Evolutionary conservation across 1,140 invertebrate genomes (phyloP).

Genomic region (Anoplophora glabripennis): DNA sequence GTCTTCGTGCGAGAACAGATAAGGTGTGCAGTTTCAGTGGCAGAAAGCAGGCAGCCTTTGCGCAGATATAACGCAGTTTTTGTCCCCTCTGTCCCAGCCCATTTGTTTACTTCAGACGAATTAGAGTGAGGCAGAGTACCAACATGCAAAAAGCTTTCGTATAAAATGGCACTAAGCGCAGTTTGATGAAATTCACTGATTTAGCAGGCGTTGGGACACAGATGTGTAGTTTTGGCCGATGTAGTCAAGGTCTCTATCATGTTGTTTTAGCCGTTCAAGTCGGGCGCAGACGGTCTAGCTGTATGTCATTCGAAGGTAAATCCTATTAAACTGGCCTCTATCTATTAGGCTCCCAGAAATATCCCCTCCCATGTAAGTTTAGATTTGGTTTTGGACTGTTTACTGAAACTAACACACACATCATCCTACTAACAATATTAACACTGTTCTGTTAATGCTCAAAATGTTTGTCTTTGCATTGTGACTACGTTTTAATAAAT

Average conservation of each 20-base stretch:
- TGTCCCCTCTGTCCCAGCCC: too few relatives aligned
- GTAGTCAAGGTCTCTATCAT: slow-evolving; percentile 35
- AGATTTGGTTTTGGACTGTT: not conserved
- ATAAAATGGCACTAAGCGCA: not conserved
- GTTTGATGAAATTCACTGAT: slow-evolving; percentile 7
- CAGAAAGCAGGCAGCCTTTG: too few relatives aligned
- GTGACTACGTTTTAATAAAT: too few relatives aligned
- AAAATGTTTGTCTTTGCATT: too few relatives aligned
- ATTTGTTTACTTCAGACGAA: too few relatives aligned
- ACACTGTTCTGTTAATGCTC: too few relatives aligned
- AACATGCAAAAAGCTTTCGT: too few relatives aligned
- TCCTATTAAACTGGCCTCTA: slow-evolving; percentile 34
- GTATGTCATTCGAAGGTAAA: slow-evolving; percentile 45
- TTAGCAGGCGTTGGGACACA: slow-evolving; percentile 8
- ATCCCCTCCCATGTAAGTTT: slow-evolving; percentile 28
- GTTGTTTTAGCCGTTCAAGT: slow-evolving; percentile 50
- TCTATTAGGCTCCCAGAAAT: slow-evolving; percentile 21
- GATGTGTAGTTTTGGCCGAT: slow-evolving; percentile 13
- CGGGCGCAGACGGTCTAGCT: slow-evolving; percentile 44
- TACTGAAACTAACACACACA: not conserved
- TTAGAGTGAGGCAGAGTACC: too few relatives aligned
- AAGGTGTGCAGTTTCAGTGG: too few relatives aligned
- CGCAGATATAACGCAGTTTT: too few relatives aligned
- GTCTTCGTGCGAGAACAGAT: too few relatives aligned
- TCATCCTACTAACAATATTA: not conserved